Conservation (phyloP, 2,797 vertebrate species). For the Chaenodraco wilsoni region DNA sequence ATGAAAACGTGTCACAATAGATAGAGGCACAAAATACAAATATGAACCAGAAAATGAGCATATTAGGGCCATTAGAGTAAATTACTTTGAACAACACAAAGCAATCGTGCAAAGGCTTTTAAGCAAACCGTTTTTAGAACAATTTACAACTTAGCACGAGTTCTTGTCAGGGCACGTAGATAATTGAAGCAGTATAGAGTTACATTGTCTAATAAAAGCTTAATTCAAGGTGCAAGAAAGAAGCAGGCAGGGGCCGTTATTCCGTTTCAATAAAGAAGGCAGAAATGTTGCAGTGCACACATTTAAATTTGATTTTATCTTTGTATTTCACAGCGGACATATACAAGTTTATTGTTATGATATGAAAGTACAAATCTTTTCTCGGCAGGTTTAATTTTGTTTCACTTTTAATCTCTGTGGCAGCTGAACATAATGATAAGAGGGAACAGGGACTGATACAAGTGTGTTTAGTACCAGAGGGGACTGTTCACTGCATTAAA, state of each 20-base stretch:
- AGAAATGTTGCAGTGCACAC: neutral
- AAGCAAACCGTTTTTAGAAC: conserved; percentile 10
- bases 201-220: conserved; percentile 5
- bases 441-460: conserved; percentile 33
- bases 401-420: neutral
- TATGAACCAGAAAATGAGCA: too few relatives aligned
- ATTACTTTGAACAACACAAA: conserved; percentile 15
- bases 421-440: conserved; percentile 30
- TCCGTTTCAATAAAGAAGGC: conserved; percentile 1
- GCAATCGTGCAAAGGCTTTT: conserved; percentile 25
- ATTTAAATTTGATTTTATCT: neutral
- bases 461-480: conserved; percentile 42
- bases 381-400: conserved; percentile 14
- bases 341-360: neutral
- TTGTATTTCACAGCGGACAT: neutral
- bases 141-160: conserved; percentile 8
- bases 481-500: conserved; percentile 44
- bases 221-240: conserved; percentile 1
- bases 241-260: neutral
- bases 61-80: neutral
- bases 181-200: neutral
- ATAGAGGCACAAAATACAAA: too few relatives aligned
- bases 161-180: neutral
- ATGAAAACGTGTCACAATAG: too few relatives aligned
- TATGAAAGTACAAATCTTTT: conserved; percentile 1